Evolutionary conservation across 2,113 vertebrate species (phyloP).

Genomic region (Odontesthes bonariensis): DNA sequence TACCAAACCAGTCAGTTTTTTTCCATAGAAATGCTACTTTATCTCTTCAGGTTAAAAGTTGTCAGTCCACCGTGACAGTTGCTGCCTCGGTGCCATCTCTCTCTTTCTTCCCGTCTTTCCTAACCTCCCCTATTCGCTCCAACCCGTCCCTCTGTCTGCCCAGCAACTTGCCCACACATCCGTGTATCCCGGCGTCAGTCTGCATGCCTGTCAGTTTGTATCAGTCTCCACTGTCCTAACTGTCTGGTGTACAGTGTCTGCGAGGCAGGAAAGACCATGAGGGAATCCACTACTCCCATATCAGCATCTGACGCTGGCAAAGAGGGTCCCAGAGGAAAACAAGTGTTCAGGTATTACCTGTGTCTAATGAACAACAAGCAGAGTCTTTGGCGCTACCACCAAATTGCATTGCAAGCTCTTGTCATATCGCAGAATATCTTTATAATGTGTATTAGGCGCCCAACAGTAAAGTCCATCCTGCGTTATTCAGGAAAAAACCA

Average conservation of each 20-base stretch:
- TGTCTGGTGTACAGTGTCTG: slow-evolving; percentile 57
- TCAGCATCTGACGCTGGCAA: slow-evolving; percentile 35
- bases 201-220: slow-evolving; percentile 68
- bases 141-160: slow-evolving; percentile 60
- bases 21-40: not conserved
- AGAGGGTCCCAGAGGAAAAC: slow-evolving; percentile 39
- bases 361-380: slow-evolving; percentile 35
- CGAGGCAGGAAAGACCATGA: slow-evolving; percentile 48
- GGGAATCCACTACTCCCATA: slow-evolving; percentile 54
- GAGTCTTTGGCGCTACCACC: not conserved
- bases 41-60: not conserved
- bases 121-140: slow-evolving; percentile 38
- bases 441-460: slow-evolving; percentile 11
- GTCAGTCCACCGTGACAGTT: slow-evolving; percentile 20
- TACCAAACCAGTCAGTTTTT: not conserved
- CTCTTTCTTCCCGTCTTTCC: slow-evolving; percentile 19
- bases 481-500: slow-evolving; percentile 57
- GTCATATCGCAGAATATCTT: slow-evolving; percentile 19
- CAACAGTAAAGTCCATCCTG: slow-evolving; percentile 18
- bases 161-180: slow-evolving; percentile 67
- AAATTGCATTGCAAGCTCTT: not conserved
- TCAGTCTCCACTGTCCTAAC: slow-evolving; percentile 58
- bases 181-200: slow-evolving; percentile 70
- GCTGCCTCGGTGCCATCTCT: not conserved
- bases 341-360: slow-evolving; percentile 15